Base-by-base conservation (phyloP, 37 sponge, comb jelly and placozoan species). In the Geodia barretti region DNA sequence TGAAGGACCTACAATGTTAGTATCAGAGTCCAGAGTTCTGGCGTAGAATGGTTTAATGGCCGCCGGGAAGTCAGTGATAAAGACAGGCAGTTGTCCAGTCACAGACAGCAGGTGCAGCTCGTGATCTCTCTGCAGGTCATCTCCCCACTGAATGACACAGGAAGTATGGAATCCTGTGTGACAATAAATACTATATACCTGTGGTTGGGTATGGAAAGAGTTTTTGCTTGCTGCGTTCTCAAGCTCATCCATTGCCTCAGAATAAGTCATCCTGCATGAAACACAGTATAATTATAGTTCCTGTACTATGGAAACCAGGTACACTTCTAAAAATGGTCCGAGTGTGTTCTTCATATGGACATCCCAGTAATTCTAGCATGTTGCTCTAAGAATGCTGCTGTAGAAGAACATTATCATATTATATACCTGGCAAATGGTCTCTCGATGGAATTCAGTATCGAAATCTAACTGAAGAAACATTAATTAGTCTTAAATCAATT, bases 31-130 rank as follows among this genome's bases (percentile, higher is more conserved):
- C 0, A 68, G 70, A 0, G 59, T 7, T 63, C 86, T 83, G 39
- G 92, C 83, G 77, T 97, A 97, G 79, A 97, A 97, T 72, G 97
- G 92, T 64, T 91, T 97, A 39, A 94, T 25, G 9, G 70, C 39
- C 3, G 78, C 81, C 28, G 94, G 97, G 59, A 72, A 97, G 41
- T 97, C 90, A 19, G 92, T 94, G 40, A 97, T 82, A 80, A 97
- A 97, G 33, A 94, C 43, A 23, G 97, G 97, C 39, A 64, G 32
- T 30, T 85, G 61, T 4, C 80, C 80, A 68, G 75, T 62, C 41
- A 83, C 69, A 17, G 32, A 3, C 59, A 89, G 74, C n/a, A 95
- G 41, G 75, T 66, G 83, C 70, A 83, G 84, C 42, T 95, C 96
- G 37, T 92, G 93, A 33, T 95, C 92, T 33, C 64, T 69, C 25